Percentiles rank a stretch among this genome's conserved stretches.
Conservation (phyloP, 2,113 vertebrate species). For the Ammospiza caudacuta region DNA sequence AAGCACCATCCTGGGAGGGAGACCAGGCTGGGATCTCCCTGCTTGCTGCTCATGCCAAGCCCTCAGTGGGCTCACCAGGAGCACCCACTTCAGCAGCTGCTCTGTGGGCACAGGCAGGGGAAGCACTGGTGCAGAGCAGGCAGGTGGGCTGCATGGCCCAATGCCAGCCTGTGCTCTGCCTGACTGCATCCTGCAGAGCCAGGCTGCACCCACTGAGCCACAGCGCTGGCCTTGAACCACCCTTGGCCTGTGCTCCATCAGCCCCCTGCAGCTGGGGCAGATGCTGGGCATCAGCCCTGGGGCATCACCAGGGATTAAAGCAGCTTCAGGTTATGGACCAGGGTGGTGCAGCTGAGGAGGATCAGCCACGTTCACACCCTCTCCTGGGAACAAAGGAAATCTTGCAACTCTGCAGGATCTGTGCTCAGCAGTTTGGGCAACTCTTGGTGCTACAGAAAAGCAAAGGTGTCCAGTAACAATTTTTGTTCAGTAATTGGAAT, state of each 20-base stretch:
- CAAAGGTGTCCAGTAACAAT: not conserved
- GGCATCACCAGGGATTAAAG: not conserved
- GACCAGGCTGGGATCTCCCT: not conserved
- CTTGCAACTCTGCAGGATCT: not conserved
- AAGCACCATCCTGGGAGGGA: not conserved
- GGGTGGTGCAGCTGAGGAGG: not conserved
- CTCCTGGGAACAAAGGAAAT: fast-evolving
- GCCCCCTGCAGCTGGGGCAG: not conserved
- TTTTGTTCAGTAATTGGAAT: not conserved
- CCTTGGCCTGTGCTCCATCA: not conserved
- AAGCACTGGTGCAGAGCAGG: not conserved
- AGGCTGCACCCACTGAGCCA: not conserved
- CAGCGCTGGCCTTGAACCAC: not conserved
- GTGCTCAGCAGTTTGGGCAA: not conserved
- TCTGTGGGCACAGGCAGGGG: not conserved
- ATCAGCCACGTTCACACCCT: not conserved
- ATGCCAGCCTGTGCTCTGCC: not conserved
- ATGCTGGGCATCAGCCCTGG: not conserved
- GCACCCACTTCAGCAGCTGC: not conserved
- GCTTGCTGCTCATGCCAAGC: not conserved
- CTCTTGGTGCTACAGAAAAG: not conserved
- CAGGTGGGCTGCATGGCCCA: not conserved
- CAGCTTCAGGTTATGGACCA: not conserved
- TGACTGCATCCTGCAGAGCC: not conserved
- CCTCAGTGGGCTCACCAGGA: not conserved